Evolutionary conservation across 2,113 vertebrate species (phyloP).

Genomic region (Bubalus kerabau): DNA sequence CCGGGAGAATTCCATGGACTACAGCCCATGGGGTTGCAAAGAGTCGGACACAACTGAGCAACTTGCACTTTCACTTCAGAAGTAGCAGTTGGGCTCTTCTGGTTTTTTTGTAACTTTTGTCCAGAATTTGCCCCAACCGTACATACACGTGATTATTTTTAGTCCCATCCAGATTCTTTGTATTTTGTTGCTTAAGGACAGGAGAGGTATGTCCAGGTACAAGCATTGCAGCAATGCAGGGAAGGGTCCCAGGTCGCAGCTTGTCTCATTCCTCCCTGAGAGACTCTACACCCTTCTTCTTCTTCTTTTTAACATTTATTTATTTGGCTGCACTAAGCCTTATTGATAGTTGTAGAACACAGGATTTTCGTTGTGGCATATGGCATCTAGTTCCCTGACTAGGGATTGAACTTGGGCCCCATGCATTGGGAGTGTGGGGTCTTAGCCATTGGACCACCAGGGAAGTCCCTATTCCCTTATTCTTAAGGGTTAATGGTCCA

Average conservation of each 20-base stretch:
- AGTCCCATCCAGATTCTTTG: background rate
- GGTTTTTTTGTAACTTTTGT: background rate
- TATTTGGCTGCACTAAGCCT: background rate
- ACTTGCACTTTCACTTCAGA: background rate
- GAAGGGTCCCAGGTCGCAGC: background rate
- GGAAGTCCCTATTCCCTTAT: background rate
- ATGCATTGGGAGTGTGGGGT: fast-evolving
- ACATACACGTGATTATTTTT: background rate
- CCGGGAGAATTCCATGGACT: fast-evolving
- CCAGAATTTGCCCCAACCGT: background rate
- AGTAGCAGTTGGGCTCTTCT: background rate
- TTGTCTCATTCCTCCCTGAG: background rate
- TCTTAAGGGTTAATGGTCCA: background rate
- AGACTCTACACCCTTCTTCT: background rate
- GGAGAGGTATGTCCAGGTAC: background rate
- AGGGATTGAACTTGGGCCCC: background rate
- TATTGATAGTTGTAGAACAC: background rate
- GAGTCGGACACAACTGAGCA: background rate
- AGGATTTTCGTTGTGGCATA: background rate
- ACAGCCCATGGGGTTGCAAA: background rate
- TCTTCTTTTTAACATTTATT: background rate
- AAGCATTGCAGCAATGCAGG: background rate
- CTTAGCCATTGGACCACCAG: background rate
- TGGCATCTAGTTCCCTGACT: background rate
- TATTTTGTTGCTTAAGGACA: background rate